Conservation (phyloP, 2,113 vertebrate genomes). For the Boulengerochromis microlepis region DNA sequence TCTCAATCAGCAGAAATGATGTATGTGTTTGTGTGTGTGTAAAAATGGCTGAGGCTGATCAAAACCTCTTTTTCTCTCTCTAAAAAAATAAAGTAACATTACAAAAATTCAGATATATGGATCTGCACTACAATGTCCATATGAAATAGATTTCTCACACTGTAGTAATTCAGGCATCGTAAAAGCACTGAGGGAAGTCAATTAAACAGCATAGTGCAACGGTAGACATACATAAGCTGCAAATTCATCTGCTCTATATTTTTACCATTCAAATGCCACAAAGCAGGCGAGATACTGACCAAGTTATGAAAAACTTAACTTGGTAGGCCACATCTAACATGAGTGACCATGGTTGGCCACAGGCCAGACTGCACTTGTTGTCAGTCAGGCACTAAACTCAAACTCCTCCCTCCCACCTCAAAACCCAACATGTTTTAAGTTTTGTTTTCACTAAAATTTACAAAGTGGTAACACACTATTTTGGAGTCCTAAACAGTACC, state of each 20-base stretch:
- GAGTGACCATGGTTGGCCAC: constrained; percentile 14
- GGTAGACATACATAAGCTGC: neutral
- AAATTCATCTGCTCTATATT: neutral
- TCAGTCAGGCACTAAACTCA: neutral
- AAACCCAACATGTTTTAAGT: constrained; percentile 8
- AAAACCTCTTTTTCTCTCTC: neutral
- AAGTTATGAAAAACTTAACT: neutral
- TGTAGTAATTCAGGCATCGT: neutral
- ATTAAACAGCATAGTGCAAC: neutral
- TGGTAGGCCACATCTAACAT: constrained; percentile 18
- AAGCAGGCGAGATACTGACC: neutral
- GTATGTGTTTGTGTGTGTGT: neutral
- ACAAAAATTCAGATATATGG: neutral
- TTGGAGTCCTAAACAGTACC: neutral
- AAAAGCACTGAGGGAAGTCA: neutral
- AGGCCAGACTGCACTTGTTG: neutral
- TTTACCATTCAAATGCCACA: neutral
- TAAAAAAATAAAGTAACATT: neutral
- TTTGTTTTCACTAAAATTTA: neutral
- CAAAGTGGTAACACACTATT: neutral
- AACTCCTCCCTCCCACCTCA: constrained; percentile 4
- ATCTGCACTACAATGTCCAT: neutral
- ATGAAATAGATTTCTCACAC: neutral
- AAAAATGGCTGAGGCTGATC: neutral
- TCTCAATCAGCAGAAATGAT: neutral